These are phyloP conservation scores for Himalopsyche tibetana DNA, from an alignment of 2,888 invertebrate genomes.

Conservation along the genomic window DNA sequence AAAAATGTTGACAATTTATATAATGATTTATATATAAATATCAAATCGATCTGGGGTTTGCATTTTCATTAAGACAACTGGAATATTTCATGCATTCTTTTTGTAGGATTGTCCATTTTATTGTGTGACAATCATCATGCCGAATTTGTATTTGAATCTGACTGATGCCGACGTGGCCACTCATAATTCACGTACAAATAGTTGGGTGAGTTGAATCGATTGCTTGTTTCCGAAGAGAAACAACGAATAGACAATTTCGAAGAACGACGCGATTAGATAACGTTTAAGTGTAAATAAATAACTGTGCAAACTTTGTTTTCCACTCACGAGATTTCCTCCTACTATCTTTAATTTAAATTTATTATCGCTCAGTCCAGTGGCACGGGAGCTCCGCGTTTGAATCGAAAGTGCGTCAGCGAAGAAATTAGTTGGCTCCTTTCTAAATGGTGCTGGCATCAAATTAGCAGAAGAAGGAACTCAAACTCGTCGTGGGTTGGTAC, in stretches of 20 bases:
- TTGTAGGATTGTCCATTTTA: too few species aligned
- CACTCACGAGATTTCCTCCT: conserved; percentile 16
- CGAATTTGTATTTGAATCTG: too few species aligned
- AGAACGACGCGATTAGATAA: conserved; percentile 2
- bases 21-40: too few species aligned
- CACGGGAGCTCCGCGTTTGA: not conserved
- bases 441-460: conserved; percentile 6
- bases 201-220: not conserved
- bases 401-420: not conserved
- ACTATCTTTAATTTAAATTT: conserved; percentile 1
- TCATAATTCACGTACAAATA: not conserved
- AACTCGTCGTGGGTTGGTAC: not conserved
- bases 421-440: conserved; percentile 3
- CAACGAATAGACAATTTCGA: not conserved
- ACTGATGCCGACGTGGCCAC: too few species aligned
- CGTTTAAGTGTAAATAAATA: not conserved
- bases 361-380: conserved; percentile 1
- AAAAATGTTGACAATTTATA: too few species aligned
- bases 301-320: conserved; percentile 28
- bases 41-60: too few species aligned
- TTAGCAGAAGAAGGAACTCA: conserved; percentile 14
- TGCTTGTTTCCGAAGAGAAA: not conserved
- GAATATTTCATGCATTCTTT: too few species aligned
- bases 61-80: too few species aligned
- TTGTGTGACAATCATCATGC: too few species aligned